phyloP scores from a whole-genome alignment of 2,888 invertebrate species.

The Mayetiola destructor region DNA sequence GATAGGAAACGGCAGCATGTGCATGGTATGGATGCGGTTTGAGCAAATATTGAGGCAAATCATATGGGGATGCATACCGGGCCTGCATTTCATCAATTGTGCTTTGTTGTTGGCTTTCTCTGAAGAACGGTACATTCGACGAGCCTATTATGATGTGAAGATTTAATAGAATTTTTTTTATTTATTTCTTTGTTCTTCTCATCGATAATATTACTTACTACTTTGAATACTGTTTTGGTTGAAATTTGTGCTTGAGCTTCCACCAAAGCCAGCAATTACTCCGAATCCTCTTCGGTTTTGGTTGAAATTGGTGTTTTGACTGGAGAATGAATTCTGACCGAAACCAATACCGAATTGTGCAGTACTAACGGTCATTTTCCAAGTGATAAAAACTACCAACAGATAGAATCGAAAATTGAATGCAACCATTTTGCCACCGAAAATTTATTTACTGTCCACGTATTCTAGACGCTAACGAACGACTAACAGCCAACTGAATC shows the following conservation, averaged over 20 bases:
- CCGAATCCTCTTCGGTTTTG: not conserved
- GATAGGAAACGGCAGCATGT: not conserved
- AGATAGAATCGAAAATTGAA: too few species aligned
- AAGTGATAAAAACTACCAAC: too few species aligned
- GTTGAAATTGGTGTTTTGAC: not conserved
- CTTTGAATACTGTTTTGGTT: not conserved
- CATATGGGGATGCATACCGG: not conserved
- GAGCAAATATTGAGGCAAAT: not conserved
- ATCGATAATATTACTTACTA: too few species aligned
- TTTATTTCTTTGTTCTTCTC: not conserved
- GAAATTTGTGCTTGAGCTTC: not conserved
- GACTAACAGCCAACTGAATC: too few species aligned
- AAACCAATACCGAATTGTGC: not conserved
- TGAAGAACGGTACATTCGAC: not conserved
- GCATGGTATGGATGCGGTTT: not conserved
- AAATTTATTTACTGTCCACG: too few species aligned
- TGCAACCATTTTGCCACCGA: too few species aligned
- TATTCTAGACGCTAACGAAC: too few species aligned
- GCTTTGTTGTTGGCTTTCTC: not conserved
- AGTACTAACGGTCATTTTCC: too few species aligned
- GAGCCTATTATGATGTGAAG: too few species aligned
- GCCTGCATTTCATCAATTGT: not conserved
- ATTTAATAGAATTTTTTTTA: not conserved
- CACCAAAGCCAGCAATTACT: not conserved
- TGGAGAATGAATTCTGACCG: not conserved